phyloP scores from a whole-genome alignment of 2,797 vertebrate genomes.

The Lophius americanus region DNA sequence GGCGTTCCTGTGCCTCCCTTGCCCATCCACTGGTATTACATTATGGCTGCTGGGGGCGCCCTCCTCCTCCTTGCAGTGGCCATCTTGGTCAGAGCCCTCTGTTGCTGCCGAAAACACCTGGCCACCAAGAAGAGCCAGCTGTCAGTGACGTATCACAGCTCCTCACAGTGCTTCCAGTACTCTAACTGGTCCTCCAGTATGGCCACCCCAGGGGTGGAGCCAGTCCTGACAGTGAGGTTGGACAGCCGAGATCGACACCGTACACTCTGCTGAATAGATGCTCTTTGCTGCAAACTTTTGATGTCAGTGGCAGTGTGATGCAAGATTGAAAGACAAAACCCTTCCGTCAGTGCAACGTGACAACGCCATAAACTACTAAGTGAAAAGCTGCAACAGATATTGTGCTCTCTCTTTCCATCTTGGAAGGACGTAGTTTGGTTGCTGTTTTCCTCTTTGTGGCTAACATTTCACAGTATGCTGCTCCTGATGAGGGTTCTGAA shows the following conservation, averaged over 20 bases:
- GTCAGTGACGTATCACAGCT: conserved; percentile 96
- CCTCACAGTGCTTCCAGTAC: conserved; percentile 91
- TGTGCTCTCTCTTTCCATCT: conserved; percentile 40
- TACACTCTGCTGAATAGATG: conserved; percentile 87
- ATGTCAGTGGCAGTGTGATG: conserved; percentile 43
- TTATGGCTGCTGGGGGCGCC: conserved; percentile 96
- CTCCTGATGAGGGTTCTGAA: conserved; percentile 57
- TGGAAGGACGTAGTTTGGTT: conserved; percentile 51
- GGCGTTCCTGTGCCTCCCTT: conserved; percentile 96
- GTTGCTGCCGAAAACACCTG: conserved; percentile 97
- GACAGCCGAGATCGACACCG: conserved; percentile 91
- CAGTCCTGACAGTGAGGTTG: conserved; percentile 96
- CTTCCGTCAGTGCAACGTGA: conserved; percentile 35
- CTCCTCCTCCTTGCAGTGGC: conserved; percentile 95
- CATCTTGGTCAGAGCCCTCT: conserved; percentile 94
- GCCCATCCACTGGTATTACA: conserved; percentile 99
- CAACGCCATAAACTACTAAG: conserved; percentile 45
- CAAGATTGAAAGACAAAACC: conserved; percentile 35
- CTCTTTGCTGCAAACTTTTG: conserved; percentile 36
- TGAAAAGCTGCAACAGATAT: conserved; percentile 50
- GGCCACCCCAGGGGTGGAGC: conserved; percentile 91
- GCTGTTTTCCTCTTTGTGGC: conserved; percentile 49
- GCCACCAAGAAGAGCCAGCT: conserved; percentile 98
- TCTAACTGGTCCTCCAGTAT: conserved; percentile 92
- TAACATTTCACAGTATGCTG: conserved; percentile 65